Base-by-base conservation (phyloP, 2,797 vertebrate species). In the Rhodeus uyekii region DNA sequence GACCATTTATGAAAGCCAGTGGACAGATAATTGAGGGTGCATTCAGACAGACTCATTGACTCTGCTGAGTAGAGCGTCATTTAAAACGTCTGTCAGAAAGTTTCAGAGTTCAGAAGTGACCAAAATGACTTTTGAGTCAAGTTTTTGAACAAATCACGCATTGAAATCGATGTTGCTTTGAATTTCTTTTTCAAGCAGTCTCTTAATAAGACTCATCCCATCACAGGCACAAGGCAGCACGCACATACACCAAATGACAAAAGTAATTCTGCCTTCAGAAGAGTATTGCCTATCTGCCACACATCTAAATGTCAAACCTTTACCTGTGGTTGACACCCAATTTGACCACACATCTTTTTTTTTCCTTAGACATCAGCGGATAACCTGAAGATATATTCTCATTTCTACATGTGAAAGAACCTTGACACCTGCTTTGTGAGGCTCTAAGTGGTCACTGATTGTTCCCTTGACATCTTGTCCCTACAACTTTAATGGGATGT, bases 371-470 rank as follows among this genome's bases (percentile, higher is more conserved):
- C 76, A 53, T 32, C 80, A 73, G 83, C 4, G 55, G 75, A 84
- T 83, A 83, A 82, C 81, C 75, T 32, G 68, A 55, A 61, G 65
- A 81, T 68, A 83, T 84, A 81, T 82, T 86, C 82, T 87, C 80
- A 86, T 87, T 85, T 87, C 83, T 80, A 85, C 82, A 84, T 81
- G 85, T 86, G 86, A 84, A 85, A 78, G 77, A 63, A 84, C 76
- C 81, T 65, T 78, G 80, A 67, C 76, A 82, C 77, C 79, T 86
- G 69, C 76, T 87, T 78, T 88, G 75, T 79, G 74, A 39, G 65
- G 61, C 78, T 86, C 76, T 84, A 87, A 89, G 84, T 84, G 85
- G 69, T 65, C 71, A 68, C 46, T 79, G 86, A 88, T 87, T 86
- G 78, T 87, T 78, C 72, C 74, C 81, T 83, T 82, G 86, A 84